Conservation (phyloP, 2,888 invertebrate genomes). For the Tromatobia lineatoria region DNA sequence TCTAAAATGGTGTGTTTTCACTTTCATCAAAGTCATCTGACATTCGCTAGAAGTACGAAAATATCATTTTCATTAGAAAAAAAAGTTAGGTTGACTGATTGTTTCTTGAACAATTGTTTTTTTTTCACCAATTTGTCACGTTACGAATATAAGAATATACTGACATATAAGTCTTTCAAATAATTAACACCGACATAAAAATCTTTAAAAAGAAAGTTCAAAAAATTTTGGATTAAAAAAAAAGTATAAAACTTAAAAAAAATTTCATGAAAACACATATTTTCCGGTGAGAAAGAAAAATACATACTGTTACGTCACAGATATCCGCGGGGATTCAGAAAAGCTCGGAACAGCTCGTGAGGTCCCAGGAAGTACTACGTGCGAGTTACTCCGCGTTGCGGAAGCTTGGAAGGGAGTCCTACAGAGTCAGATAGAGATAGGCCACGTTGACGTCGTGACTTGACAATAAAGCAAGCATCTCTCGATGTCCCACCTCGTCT, state of each 20-base stretch:
- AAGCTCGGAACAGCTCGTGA: conserved; percentile 2
- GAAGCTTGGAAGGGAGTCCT: conserved; percentile 75
- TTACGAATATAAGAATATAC: no score
- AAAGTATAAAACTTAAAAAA: neutral
- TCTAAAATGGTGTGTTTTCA: no score
- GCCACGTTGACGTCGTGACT: conserved; percentile 84
- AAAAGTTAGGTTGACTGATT: no score
- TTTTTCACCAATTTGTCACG: no score
- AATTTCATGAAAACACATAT: neutral
- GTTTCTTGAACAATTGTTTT: no score
- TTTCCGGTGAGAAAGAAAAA: neutral
- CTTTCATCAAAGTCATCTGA: no score
- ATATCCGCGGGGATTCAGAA: conserved; percentile 24
- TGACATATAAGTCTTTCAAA: no score
- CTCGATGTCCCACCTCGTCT: conserved; percentile 72
- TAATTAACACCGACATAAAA: no score
- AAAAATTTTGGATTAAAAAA: no score
- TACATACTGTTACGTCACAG: conserved; percentile 15
- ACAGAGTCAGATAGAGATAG: conserved; percentile 82
- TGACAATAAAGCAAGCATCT: conserved; percentile 81
- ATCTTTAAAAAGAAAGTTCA: no score
- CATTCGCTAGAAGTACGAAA: no score
- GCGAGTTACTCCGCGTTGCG: conserved; percentile 55
- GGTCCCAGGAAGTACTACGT: conserved; percentile 16
- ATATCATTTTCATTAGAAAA: no score